phyloP scores from a whole-genome alignment of 1,140 invertebrate species.

The Tetramorium simillimum region DNA sequence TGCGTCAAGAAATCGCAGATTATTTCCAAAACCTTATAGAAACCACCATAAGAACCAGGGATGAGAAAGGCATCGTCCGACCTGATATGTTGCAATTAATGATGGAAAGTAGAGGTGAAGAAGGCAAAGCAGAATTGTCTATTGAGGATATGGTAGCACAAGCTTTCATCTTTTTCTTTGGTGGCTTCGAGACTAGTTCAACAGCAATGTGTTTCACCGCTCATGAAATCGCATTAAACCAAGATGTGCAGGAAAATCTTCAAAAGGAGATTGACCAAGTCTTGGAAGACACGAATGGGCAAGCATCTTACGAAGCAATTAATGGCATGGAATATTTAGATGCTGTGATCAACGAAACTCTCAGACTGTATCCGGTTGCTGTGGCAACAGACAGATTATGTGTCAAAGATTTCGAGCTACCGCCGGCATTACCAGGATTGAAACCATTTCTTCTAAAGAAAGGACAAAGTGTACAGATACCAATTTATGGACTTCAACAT shows the following conservation, averaged over 20 bases:
- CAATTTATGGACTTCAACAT: neutral
- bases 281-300: neutral
- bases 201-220: neutral
- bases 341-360: neutral
- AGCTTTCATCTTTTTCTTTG: neutral
- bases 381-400: neutral
- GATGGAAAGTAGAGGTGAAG: neutral
- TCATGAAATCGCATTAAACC: neutral
- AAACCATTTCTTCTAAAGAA: neutral
- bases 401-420: neutral
- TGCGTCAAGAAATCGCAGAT: too few species aligned
- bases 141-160: neutral
- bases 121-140: neutral
- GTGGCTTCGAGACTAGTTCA: neutral
- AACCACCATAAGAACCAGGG: neutral
- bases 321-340: neutral
- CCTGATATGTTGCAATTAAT: neutral
- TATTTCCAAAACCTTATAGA: too few species aligned
- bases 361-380: neutral
- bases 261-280: neutral
- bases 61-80: neutral
- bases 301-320: neutral
- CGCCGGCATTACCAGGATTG: neutral
- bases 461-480: neutral
- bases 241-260: neutral